Conservation (phyloP, 2,888 invertebrate genomes). For the Tetrapedia diversipes region DNA sequence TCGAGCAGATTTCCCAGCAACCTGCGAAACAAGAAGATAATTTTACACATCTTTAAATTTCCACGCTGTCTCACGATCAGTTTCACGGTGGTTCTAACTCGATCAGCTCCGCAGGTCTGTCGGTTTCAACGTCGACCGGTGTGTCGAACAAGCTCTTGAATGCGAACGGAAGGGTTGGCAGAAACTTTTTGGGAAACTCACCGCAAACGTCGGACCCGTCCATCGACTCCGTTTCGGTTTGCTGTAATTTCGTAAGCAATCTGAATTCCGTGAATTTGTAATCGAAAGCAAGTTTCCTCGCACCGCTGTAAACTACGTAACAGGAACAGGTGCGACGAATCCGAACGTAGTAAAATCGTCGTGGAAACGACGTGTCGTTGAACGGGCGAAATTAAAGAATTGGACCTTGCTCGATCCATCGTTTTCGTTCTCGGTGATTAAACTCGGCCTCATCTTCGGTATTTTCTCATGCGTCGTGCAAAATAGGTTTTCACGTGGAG, state of each 20-base stretch:
- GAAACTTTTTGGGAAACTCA: constrained; percentile 18
- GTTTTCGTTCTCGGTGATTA: background rate
- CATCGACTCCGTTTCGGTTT: background rate
- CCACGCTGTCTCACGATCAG: background rate
- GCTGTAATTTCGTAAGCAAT: constrained; percentile 34
- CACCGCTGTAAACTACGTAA: too few species aligned
- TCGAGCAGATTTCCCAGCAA: constrained; percentile 49
- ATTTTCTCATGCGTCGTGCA: too few species aligned
- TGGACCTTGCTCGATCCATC: background rate
- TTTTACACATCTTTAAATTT: too few species aligned
- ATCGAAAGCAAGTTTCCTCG: constrained; percentile 1
- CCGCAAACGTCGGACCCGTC: constrained; percentile 3
- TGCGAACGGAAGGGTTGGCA: constrained; percentile 62
- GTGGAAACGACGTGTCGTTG: background rate
- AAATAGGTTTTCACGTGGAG: too few species aligned
- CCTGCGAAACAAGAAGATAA: constrained; percentile 29
- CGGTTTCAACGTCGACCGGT: constrained; percentile 59
- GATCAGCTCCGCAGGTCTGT: constrained; percentile 60
- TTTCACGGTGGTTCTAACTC: constrained; percentile 58
- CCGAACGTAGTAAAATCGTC: background rate
- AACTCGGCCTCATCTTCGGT: background rate
- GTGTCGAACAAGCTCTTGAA: constrained; percentile 61
- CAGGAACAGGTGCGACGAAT: background rate
- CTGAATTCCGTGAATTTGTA: constrained; percentile 1
- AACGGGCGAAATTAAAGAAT: background rate